Percentiles rank a stretch among this genome's conserved stretches.
Conservation (phyloP, 2,113 vertebrate genomes). For the Otocyon megalotis region DNA sequence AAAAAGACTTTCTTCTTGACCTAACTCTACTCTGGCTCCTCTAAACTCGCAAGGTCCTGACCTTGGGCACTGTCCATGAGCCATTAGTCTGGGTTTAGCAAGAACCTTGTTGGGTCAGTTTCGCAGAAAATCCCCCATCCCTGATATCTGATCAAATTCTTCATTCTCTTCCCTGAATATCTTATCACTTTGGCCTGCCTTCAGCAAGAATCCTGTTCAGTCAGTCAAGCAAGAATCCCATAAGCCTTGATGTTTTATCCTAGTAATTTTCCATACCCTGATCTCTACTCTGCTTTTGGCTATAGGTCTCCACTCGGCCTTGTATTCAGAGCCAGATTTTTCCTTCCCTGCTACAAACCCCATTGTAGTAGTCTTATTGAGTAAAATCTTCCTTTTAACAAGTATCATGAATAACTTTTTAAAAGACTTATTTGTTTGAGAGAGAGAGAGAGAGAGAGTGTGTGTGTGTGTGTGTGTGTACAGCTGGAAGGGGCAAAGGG, state of each 20-base stretch:
- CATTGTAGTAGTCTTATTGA: too few relatives aligned
- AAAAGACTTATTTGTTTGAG: not conserved
- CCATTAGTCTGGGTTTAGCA: not conserved
- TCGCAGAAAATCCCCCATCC: not conserved
- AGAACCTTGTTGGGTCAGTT: not conserved
- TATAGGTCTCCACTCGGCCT: not conserved
- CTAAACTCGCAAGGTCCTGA: conserved; percentile 3
- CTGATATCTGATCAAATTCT: conserved; percentile 35
- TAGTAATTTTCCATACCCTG: not conserved
- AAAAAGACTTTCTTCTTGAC: not conserved
- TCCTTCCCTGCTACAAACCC: not conserved
- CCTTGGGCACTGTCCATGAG: not conserved
- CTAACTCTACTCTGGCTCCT: not conserved
- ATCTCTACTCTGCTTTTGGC: not conserved
- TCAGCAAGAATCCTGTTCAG: conserved; percentile 15
- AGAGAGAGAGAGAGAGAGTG: not conserved
- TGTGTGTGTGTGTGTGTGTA: too few relatives aligned
- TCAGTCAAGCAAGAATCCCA: conserved; percentile 12
- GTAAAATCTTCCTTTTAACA: conserved; percentile 3
- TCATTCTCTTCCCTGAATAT: not conserved
- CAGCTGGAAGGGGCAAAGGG: too few relatives aligned
- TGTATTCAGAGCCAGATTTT: not conserved
- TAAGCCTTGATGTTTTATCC: not conserved
- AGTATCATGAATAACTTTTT: not conserved
- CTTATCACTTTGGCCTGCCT: not conserved